Percentiles rank a stretch among this genome's conserved stretches.
These are phyloP conservation scores for Microtus oregoni DNA, from an alignment of 2,113 vertebrate species.

Conservation along the genomic window DNA sequence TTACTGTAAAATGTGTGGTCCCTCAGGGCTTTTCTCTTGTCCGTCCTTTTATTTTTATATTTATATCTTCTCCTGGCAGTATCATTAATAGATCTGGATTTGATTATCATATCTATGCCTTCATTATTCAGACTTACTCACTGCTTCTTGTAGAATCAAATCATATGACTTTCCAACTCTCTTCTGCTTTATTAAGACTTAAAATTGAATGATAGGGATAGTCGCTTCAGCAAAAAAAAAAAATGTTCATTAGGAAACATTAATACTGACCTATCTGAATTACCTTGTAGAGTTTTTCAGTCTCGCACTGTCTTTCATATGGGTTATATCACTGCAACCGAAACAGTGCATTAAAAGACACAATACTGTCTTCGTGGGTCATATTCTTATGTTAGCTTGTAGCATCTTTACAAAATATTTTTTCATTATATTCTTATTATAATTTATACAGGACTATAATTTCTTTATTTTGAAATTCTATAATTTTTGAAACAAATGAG, in stretches of 20 bases:
- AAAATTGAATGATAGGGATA: slow-evolving; percentile 37
- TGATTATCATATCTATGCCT: slow-evolving; percentile 66
- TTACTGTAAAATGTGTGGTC: slow-evolving; percentile 70
- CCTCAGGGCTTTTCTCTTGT: slow-evolving; percentile 59
- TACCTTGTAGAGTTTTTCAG: not conserved
- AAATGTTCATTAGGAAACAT: not conserved
- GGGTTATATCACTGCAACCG: not conserved
- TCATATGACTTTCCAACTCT: slow-evolving; percentile 32
- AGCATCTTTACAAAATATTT: slow-evolving; percentile 22
- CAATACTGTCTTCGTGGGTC: not conserved
- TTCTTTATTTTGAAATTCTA: slow-evolving; percentile 57
- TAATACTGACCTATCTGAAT: not conserved
- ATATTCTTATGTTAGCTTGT: slow-evolving; percentile 37
- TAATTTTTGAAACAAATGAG: slow-evolving; percentile 70
- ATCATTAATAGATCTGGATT: slow-evolving; percentile 64
- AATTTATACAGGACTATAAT: slow-evolving; percentile 42
- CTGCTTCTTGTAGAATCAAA: slow-evolving; percentile 65
- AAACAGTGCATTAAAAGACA: slow-evolving; percentile 6
- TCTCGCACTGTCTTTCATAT: slow-evolving; percentile 15
- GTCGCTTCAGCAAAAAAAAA: slow-evolving; percentile 30
- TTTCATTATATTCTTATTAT: slow-evolving; percentile 36
- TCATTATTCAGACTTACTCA: slow-evolving; percentile 60
- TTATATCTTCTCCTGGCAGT: slow-evolving; percentile 57
- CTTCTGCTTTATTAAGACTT: slow-evolving; percentile 55
- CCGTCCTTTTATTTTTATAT: slow-evolving; percentile 76